A percentile compares a stretch with the other conserved stretches of the same genome.
Conservation (phyloP, 30 jellyfish, hydroid and myxozoan species). For the Aurelia coerulea region DNA sequence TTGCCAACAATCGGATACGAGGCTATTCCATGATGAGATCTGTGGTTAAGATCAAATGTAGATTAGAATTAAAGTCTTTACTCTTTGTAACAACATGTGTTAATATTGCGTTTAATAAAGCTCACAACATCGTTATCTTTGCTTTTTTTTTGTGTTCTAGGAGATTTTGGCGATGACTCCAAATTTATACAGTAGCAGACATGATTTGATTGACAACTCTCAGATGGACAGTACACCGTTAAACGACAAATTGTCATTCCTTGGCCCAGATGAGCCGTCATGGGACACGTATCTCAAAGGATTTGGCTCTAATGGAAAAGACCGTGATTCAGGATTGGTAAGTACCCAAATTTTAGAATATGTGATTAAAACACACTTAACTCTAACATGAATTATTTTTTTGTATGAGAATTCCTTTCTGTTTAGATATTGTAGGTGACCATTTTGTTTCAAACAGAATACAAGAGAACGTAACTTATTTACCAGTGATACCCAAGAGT, state of each 20-base stretch:
- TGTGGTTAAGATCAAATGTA: too few relatives aligned
- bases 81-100: too few relatives aligned
- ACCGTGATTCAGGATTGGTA: slow-evolving; percentile 97
- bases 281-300: slow-evolving; percentile 88
- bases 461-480: too few relatives aligned
- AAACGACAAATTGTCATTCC: slow-evolving; percentile 48
- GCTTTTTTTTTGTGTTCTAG: background rate
- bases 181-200: slow-evolving; percentile 79
- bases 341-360: background rate
- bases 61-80: too few relatives aligned
- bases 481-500: too few relatives aligned
- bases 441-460: too few relatives aligned
- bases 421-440: too few relatives aligned
- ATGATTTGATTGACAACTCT: slow-evolving; percentile 48
- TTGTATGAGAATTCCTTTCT: too few relatives aligned
- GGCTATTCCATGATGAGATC: too few relatives aligned
- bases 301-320: slow-evolving; percentile 63
- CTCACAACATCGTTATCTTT: background rate
- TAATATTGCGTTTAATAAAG: background rate
- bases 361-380: too few relatives aligned
- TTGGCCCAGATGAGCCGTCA: slow-evolving; percentile 77
- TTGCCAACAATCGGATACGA: too few relatives aligned
- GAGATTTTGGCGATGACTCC: slow-evolving; percentile 71
- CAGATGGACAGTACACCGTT: slow-evolving; percentile 29
- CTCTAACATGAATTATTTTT: too few relatives aligned